Percentiles rank a stretch among this genome's conserved stretches.
Evolutionary conservation across 2,888 invertebrate species (phyloP).

Genomic region (Rapana venosa): DNA sequence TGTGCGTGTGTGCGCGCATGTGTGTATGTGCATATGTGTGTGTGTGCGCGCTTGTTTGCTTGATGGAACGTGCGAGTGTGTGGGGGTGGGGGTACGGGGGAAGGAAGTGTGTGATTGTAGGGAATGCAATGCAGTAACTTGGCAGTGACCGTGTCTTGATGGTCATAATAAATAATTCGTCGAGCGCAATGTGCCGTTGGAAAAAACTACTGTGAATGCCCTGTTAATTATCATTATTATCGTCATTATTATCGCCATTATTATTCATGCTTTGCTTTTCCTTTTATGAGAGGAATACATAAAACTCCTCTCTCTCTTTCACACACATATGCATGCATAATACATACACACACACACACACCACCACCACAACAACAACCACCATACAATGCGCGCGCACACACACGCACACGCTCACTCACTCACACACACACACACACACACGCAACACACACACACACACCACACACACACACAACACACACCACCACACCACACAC

Average conservation of each 20-base stretch:
- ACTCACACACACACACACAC: neutral
- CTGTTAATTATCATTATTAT: too few relatives aligned
- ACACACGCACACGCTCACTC: neutral
- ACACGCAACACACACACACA: neutral
- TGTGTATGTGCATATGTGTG: constrained; percentile 18
- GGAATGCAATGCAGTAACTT: too few relatives aligned
- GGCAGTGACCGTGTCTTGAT: too few relatives aligned
- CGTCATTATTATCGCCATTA: too few relatives aligned
- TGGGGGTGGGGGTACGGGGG: neutral
- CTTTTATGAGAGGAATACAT: too few relatives aligned
- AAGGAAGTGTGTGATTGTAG: neutral
- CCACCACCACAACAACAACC: neutral
- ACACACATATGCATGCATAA: too few relatives aligned
- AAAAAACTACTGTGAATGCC: too few relatives aligned
- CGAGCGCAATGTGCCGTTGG: too few relatives aligned
- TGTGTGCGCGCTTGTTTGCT: neutral
- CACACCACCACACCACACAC: too few relatives aligned
- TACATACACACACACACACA: neutral
- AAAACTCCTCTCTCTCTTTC: neutral
- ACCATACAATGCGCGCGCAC: too few relatives aligned
- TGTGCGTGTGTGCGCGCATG: constrained; percentile 6
- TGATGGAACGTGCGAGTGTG: neutral
- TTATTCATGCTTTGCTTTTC: too few relatives aligned
- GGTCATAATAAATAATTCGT: too few relatives aligned
- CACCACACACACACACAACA: neutral